A percentile compares a stretch with the other conserved stretches of the same genome.
These are phyloP conservation scores for Eretmochelys imbricata DNA, from an alignment of 2,113 vertebrate genomes.

Conservation along the genomic window DNA sequence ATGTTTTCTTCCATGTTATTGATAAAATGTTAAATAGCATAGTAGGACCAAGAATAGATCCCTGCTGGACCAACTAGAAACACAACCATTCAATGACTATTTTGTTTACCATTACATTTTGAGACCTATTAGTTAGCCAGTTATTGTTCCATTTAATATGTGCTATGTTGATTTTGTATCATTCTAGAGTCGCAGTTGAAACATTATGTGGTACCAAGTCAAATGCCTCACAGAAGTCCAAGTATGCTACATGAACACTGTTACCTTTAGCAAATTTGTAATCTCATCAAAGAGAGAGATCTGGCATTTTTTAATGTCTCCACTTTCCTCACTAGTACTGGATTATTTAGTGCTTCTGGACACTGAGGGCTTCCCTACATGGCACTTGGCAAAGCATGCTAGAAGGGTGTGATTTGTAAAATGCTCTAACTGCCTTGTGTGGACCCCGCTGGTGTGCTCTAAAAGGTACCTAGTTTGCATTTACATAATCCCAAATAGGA, in stretches of 20 bases:
- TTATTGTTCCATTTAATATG: neutral
- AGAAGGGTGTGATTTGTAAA: neutral
- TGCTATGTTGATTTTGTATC: neutral
- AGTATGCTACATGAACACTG: neutral
- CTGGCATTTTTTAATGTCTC: neutral
- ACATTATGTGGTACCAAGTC: neutral
- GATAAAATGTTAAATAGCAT: neutral
- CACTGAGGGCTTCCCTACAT: rapidly evolving
- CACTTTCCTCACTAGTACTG: neutral
- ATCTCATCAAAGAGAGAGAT: neutral
- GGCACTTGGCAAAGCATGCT: neutral
- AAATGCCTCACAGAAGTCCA: neutral
- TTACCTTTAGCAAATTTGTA: neutral
- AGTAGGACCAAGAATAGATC: neutral
- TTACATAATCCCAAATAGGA: neutral
- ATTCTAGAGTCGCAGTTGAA: neutral
- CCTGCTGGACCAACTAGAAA: neutral
- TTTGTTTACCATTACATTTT: neutral
- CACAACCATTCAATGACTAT: neutral
- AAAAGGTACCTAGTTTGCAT: neutral
- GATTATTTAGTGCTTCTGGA: neutral
- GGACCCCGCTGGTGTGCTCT: neutral
- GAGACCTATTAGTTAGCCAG: neutral
- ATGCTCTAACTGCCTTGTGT: neutral
- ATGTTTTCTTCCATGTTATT: neutral